Percentiles rank a stretch among this genome's conserved stretches.
Evolutionary conservation across 2,113 vertebrate genomes (phyloP).

Genomic region (Dinomys branickii): DNA sequence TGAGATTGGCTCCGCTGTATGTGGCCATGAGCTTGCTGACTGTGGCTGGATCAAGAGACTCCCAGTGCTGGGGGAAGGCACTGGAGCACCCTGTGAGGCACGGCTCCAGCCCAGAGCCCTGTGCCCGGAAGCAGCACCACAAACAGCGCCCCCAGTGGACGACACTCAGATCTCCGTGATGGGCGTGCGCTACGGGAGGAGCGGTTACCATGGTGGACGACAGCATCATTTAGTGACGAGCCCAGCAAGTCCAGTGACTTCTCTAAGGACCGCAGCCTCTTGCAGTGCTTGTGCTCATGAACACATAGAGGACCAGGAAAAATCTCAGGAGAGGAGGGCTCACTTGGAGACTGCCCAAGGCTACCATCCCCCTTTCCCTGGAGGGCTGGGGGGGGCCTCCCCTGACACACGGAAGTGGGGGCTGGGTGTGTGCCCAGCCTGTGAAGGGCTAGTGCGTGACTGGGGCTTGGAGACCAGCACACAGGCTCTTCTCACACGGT

Average conservation of each 20-base stretch:
- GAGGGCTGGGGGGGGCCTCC: not conserved
- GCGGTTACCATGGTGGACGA: accelerated
- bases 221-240: not conserved
- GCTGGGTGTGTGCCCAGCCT: not conserved
- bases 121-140: no score
- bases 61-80: not conserved
- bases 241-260: not conserved
- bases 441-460: not conserved
- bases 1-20: accelerated
- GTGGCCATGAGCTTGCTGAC: accelerated
- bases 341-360: not conserved
- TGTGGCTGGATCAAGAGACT: accelerated
- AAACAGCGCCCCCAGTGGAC: not conserved
- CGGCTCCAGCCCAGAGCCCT: not conserved
- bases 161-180: accelerated
- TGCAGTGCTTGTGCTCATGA: not conserved
- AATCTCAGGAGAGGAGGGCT: not conserved
- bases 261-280: not conserved
- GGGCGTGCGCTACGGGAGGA: accelerated
- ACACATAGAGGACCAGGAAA: accelerated
- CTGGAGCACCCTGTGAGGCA: accelerated
- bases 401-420: not conserved
- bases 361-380: no score
- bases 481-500: not conserved
- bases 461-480: not conserved